Evolutionary conservation across 2,113 vertebrate genomes (phyloP).

Genomic region (Oxyura jamaicensis): DNA sequence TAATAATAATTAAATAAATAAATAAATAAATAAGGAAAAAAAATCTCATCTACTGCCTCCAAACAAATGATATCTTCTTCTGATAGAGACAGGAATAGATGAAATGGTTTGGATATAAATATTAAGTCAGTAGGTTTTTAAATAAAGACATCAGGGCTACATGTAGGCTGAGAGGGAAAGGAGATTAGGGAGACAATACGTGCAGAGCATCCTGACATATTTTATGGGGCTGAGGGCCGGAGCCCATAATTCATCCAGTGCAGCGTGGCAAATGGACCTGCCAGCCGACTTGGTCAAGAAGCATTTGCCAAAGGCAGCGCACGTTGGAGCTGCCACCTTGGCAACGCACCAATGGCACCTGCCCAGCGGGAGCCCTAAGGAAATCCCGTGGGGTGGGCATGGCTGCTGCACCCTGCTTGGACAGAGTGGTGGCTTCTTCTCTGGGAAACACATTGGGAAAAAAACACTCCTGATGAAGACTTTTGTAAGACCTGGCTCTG

Average conservation of each 20-base stretch:
- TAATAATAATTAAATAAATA: not conserved
- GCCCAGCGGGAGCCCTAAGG: not conserved
- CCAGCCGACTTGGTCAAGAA: not conserved
- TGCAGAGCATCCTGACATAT: not conserved
- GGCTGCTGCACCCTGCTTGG: not conserved
- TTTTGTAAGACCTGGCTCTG: not conserved
- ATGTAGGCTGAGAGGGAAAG: not conserved
- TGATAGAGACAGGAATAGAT: not conserved
- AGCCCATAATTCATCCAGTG: not conserved
- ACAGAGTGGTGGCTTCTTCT: not conserved
- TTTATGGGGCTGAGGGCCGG: not conserved
- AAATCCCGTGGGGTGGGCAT: accelerated
- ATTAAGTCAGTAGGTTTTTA: not conserved
- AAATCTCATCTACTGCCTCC: not conserved
- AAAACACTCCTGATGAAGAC: not conserved
- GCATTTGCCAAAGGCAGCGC: not conserved
- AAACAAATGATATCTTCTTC: not conserved
- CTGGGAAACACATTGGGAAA: not conserved
- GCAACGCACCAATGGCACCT: not conserved
- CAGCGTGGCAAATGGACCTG: not conserved
- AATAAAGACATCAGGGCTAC: not conserved
- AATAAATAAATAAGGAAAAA: not conserved
- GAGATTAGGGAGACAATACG: not conserved
- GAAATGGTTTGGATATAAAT: not conserved
- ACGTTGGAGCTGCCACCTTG: accelerated